These are phyloP conservation scores for Achroia grisella DNA, from an alignment of 1,140 invertebrate species.

Conservation along the genomic window DNA sequence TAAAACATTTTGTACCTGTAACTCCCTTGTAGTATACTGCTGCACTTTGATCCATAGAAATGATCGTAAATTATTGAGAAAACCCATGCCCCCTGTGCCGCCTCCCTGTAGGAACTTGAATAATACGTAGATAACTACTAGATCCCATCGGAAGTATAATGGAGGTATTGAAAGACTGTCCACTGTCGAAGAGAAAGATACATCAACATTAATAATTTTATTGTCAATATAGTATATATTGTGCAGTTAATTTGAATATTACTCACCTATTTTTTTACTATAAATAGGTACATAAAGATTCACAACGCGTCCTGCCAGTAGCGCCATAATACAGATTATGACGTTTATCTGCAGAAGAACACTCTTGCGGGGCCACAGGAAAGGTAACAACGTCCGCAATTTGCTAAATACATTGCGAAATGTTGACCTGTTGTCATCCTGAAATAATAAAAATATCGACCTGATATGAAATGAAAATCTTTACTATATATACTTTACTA, in stretches of 20 bases:
- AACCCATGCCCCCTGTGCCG: conserved; percentile 91
- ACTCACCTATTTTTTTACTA: conserved; percentile 87
- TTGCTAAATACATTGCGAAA: conserved; percentile 87
- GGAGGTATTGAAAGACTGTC: conserved; percentile 80
- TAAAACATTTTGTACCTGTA: conserved; percentile 77
- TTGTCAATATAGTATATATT: too few relatives aligned
- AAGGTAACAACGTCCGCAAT: conserved; percentile 86
- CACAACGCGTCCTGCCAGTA: conserved; percentile 87
- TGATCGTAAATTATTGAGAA: conserved; percentile 92
- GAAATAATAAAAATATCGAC: neutral
- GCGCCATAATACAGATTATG: conserved; percentile 85
- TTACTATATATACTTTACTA: too few relatives aligned
- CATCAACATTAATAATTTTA: too few relatives aligned
- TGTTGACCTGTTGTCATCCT: conserved; percentile 80
- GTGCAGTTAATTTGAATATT: neutral
- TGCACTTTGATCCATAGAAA: conserved; percentile 97
- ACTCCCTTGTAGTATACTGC: conserved; percentile 94
- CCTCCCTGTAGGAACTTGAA: conserved; percentile 96
- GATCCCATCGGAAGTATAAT: conserved; percentile 87
- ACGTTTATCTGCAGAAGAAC: conserved; percentile 86
- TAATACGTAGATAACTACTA: conserved; percentile 88
- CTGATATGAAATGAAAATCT: too few relatives aligned
- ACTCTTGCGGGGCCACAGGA: conserved; percentile 95
- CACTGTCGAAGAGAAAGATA: conserved; percentile 71
- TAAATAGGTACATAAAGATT: conserved; percentile 97